Evolutionary conservation across 2,888 invertebrate genomes (phyloP), one percentile per base, ranked within the genome.

Genomic region (Machimus rusticus): DNA sequence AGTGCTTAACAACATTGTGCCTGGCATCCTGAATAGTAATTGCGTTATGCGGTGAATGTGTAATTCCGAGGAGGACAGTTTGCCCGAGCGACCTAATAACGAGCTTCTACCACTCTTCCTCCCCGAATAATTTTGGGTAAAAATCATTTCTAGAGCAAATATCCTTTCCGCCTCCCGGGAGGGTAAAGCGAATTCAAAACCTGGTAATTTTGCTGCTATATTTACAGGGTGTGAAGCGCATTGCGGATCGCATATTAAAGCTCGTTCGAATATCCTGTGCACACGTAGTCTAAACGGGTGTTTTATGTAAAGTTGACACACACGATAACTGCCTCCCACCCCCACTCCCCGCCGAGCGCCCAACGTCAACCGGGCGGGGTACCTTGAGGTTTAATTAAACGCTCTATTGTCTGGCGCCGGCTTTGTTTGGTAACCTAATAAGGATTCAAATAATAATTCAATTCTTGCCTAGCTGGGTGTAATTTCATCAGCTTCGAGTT

Each of bases 381-480:
- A 66, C 66, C 28, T 66, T 66, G 66, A 23, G 66, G 66, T 66
- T 66, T 66, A 66, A 66, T 66, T 66, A 66, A 66, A 66, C 66
- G 66, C 66, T 19, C 66, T 28, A 66, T 66, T 28, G 66, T 66
- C 66, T 66, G 66, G 66, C 19, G 66, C 66, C 66, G 12, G 19
- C 43, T 78, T 78, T 78, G 78, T 78, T 78, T 78, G 39, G 37
- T 43, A 78, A 39, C 78, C 23, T 78, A 39, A 37, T 23, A 78
- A 78, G 39, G 37, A 9, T 39, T 78, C 19, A 78, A 43, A 78
- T 78, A 78, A 39, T 78, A 39, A 78, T 78, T 78, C 43, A 78
- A 78, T 78, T 78, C 14, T 78, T 43, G 43, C 37, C 46, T 78
- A 39, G 78, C 12, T 43, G 43, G 43, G 19, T 16, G 43, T 39